Conservation (phyloP, 2,888 invertebrate genomes). For the Aplocera efformata region DNA sequence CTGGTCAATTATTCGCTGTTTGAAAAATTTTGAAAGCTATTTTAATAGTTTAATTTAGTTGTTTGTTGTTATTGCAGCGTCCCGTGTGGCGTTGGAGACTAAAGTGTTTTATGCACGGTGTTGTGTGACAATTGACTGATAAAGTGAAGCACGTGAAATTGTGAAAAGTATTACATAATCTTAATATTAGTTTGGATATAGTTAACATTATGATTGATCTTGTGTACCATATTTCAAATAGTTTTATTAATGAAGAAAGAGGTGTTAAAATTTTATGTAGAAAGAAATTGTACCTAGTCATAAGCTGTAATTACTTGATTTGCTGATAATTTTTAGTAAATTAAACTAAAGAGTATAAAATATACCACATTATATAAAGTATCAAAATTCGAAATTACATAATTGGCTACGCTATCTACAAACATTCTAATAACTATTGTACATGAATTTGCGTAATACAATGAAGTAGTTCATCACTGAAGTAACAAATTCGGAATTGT, state of each 20-base stretch:
- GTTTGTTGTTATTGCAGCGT: constrained; percentile 64
- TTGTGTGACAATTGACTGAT: constrained; percentile 27
- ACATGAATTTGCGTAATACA: constrained; percentile 20
- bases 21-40: constrained; percentile 66
- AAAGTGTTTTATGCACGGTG: constrained; percentile 46
- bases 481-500: constrained; percentile 76
- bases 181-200: constrained; percentile 22
- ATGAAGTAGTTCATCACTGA: constrained; percentile 20
- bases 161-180: constrained; percentile 27
- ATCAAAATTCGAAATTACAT: background rate
- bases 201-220: constrained; percentile 15
- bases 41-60: constrained; percentile 64
- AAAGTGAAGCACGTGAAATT: constrained; percentile 24
- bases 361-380: background rate
- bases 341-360: constrained; percentile 42
- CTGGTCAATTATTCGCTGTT: constrained; percentile 81
- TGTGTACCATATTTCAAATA: constrained; percentile 16
- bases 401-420: background rate
- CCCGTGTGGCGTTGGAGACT: constrained; percentile 60
- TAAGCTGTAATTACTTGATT: constrained; percentile 72
- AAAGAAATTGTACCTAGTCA: constrained; percentile 75
- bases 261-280: constrained; percentile 44
- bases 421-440: constrained; percentile 6
- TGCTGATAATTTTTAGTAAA: constrained; percentile 53
- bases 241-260: constrained; percentile 20